phyloP scores from a whole-genome alignment of 2,797 vertebrate species.

The Okamejei kenojei region DNA sequence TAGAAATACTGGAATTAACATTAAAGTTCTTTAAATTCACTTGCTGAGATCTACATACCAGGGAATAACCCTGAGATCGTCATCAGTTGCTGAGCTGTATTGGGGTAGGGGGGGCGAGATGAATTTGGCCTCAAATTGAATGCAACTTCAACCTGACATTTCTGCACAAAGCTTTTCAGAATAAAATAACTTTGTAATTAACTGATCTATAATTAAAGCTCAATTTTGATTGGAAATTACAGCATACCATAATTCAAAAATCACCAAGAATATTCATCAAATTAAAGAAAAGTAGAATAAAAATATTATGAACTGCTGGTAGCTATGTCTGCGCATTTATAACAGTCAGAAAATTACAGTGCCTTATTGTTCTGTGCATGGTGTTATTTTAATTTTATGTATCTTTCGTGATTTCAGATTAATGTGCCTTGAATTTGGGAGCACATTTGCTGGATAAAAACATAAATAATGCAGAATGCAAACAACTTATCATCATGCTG shows the following conservation, averaged over 20 bases:
- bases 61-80: neutral
- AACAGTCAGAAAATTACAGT: conserved; percentile 44
- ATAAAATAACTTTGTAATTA: neutral
- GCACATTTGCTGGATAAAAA: neutral
- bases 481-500: neutral
- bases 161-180: neutral
- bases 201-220: neutral
- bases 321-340: conserved; percentile 42
- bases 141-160: neutral
- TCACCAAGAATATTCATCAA: neutral
- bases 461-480: neutral
- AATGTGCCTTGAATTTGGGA: neutral
- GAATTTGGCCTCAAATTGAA: neutral
- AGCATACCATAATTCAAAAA: neutral
- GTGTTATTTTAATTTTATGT: neutral
- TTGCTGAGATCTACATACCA: neutral
- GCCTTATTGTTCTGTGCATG: neutral
- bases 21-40: neutral
- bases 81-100: neutral
- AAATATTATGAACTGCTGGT: neutral
- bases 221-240: neutral
- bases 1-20: neutral
- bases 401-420: neutral
- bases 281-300: neutral
- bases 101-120: neutral